A percentile compares a stretch with the other conserved stretches of the same genome.
Evolutionary conservation across 2,113 vertebrate species (phyloP).

Genomic region (Pagrus major): DNA sequence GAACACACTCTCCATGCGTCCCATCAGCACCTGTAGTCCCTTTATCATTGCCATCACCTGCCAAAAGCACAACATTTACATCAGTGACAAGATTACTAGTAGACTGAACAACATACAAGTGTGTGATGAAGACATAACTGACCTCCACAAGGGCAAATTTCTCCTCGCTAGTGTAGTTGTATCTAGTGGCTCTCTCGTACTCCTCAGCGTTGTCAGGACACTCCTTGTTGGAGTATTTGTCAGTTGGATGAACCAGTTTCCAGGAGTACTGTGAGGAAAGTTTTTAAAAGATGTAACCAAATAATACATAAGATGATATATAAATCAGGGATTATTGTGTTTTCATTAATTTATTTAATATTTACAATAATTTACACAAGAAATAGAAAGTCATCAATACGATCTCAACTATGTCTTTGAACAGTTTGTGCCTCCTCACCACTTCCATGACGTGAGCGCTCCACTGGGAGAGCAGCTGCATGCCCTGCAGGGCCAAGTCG

Average conservation of each 20-base stretch:
- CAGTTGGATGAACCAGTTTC: conserved; percentile 98
- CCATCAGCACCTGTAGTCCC: conserved; percentile 96
- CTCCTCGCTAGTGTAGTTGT: conserved; percentile 99
- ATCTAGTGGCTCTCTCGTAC: conserved; percentile 96
- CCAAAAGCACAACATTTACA: not conserved
- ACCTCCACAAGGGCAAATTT: conserved; percentile 99
- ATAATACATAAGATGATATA: not conserved
- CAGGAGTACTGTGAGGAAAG: conserved; percentile 91
- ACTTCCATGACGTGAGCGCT: conserved; percentile 99
- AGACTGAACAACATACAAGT: not conserved
- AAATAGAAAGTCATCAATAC: not conserved
- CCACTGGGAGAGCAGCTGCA: conserved; percentile 98
- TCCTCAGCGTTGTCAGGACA: conserved; percentile 97
- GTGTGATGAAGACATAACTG: conserved; percentile 52
- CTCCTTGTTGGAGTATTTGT: conserved; percentile 99
- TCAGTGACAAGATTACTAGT: accelerated
- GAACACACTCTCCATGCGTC: conserved; percentile 98
- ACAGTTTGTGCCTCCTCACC: conserved; percentile 81
- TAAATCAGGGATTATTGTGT: not conserved
- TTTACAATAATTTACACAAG: not conserved
- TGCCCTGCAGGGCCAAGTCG: conserved; percentile 94
- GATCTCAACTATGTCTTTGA: not conserved
- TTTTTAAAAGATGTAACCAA: not conserved
- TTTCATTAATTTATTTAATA: no score
- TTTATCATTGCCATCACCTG: conserved; percentile 95